Evolutionary conservation across 2,888 invertebrate species (phyloP), one percentile per base, ranked within the genome.

Genomic region (Campoletis raptor): DNA sequence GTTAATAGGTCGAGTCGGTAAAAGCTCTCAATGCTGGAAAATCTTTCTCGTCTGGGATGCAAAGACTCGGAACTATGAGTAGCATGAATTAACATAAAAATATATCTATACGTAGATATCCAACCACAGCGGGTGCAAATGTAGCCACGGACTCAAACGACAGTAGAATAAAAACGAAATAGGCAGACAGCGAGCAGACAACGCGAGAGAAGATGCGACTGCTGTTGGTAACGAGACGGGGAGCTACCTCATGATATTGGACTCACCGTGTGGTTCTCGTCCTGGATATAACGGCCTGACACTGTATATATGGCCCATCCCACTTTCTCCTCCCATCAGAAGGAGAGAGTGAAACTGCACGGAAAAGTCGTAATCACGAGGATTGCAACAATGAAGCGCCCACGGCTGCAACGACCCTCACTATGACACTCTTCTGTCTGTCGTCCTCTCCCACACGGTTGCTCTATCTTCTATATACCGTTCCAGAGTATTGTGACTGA

Each of bases 381-480:
- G 86, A 87, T 88, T 90, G 90, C 90, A 90, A 92, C 92, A 92
- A 92, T 93, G 90, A 89, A 89, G 24, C 69, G 85, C 89, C 90
- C 72, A 48, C 15, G 87, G 80, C 89, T 82, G 54, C 79, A 86
- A 89, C 89, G 88, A 78, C 79, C 83, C 80, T 70, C 81, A 85
- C 79, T 82, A 78, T 85, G 72, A 64, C 85, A 83, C 82, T 83
- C 82, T 83, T 86, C 79, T 66, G 81, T 85, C 83, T 81, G 57
- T 70, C 52, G 70, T 81, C 21, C 79, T 37, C 83, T 85, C 66
- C 85, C 79, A 69, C 80, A 54, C 15, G 80, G 77, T 30, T 52
- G 40, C 37, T 72, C 64, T 24, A 18, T 45, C 15, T 69, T 12
- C 42, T 30, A 40, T 24, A 37, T 9, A 37, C 4, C 6, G 12